These are phyloP conservation scores for Drosophila athabasca DNA, from an alignment of 1,140 invertebrate species.

Conservation along the genomic window DNA sequence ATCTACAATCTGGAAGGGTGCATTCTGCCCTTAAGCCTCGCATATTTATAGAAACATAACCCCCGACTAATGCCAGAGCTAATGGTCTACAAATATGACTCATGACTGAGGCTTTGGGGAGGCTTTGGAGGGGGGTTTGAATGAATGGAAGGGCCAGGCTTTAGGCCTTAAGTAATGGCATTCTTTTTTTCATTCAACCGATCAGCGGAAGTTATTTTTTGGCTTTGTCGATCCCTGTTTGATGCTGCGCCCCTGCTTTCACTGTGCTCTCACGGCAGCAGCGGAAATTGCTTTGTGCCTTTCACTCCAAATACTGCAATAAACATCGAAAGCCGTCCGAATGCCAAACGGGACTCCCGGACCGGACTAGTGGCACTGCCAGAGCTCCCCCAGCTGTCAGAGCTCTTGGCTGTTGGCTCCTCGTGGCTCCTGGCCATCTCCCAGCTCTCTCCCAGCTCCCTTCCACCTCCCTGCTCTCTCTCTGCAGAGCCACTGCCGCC, in stretches of 20 bases:
- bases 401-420: no score
- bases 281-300: conserved; percentile 80
- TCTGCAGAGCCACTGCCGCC: neutral
- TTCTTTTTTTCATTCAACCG: no score
- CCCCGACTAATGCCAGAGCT: conserved; percentile 43
- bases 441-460: conserved; percentile 22
- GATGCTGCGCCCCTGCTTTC: conserved; percentile 30
- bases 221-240: neutral
- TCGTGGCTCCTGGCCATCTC: neutral
- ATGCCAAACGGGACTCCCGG: conserved; percentile 60
- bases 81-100: conserved; percentile 52
- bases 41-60: conserved; percentile 40
- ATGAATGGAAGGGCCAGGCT: no score
- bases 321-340: conserved; percentile 79
- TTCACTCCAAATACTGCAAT: conserved; percentile 78
- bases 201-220: neutral
- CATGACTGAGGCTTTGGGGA: neutral
- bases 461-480: conserved; percentile 13
- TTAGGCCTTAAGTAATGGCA: no score
- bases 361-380: no score
- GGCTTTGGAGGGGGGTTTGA: neutral
- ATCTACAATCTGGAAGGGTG: no score
- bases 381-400: no score
- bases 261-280: conserved; percentile 77
- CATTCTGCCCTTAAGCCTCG: conserved; percentile 32